Percentiles rank a stretch among this genome's conserved stretches.
These are phyloP conservation scores for Lordiphosa fenestrarum DNA, from an alignment of 2,888 invertebrate genomes.

Conservation along the genomic window DNA sequence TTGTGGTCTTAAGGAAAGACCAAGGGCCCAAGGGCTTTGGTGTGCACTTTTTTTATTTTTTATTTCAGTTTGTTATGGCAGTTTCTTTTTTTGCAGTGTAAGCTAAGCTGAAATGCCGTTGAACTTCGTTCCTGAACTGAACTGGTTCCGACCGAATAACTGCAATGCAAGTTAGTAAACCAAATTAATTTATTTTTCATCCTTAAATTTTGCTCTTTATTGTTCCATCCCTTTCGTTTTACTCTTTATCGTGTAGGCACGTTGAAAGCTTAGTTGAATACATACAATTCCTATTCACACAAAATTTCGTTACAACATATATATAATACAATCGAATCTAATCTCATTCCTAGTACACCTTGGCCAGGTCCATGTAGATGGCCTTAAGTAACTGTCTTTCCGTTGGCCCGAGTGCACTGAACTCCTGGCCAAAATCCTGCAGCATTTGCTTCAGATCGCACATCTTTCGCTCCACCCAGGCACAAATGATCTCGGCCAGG, in stretches of 20 bases:
- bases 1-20: no score
- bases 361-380: conserved; percentile 50
- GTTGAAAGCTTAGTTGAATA: conserved; percentile 42
- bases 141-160: no score
- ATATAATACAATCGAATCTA: not conserved
- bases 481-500: conserved; percentile 71
- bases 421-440: conserved; percentile 58
- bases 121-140: no score
- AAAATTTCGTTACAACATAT: not conserved
- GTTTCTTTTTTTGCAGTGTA: no score
- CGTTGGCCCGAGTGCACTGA: conserved; percentile 46
- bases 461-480: conserved; percentile 73
- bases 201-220: conserved; percentile 2
- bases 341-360: conserved; percentile 31
- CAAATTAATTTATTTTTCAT: not conserved
- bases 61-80: no score
- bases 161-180: no score
- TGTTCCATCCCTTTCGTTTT: conserved; percentile 2
- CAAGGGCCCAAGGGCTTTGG: no score
- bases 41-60: no score
- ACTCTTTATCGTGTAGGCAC: conserved; percentile 46
- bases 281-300: conserved; percentile 2
- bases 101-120: no score
- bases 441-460: conserved; percentile 62
- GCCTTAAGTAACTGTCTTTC: conserved; percentile 51